A percentile compares a stretch with the other conserved stretches of the same genome.
These are phyloP conservation scores for Hypsopygia costalis DNA, from an alignment of 2,888 invertebrate genomes.

Conservation along the genomic window DNA sequence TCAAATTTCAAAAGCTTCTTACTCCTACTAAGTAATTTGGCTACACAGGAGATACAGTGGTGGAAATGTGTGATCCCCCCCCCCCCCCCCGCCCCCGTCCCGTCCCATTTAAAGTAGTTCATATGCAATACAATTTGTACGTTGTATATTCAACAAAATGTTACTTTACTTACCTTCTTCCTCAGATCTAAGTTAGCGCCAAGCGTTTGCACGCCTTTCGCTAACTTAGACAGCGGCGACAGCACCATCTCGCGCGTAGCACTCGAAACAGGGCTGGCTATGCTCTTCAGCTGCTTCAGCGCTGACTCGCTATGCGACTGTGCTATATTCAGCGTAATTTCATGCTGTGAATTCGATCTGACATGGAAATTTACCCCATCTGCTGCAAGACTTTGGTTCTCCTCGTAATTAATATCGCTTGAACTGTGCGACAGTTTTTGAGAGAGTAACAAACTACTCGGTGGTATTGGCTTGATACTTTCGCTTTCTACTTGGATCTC, in stretches of 20 bases:
- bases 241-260: conserved; percentile 84
- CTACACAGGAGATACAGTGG: no score
- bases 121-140: no score
- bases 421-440: conserved; percentile 87
- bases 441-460: conserved; percentile 76
- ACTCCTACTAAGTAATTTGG: no score
- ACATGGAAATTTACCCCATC: conserved; percentile 45
- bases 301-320: conserved; percentile 91
- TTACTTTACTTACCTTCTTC: conserved; percentile 84
- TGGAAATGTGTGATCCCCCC: no score
- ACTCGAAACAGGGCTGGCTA: conserved; percentile 84
- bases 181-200: conserved; percentile 93
- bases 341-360: conserved; percentile 83
- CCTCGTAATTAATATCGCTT: conserved; percentile 80
- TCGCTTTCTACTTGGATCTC: conserved; percentile 80
- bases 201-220: conserved; percentile 91
- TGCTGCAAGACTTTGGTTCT: conserved; percentile 22
- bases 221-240: conserved; percentile 90
- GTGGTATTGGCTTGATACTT: conserved; percentile 64
- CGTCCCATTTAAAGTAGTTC: no score
- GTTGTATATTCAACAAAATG: no score
- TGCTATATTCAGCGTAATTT: conserved; percentile 85
- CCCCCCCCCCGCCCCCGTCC: no score
- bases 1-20: no score
- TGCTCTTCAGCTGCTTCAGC: conserved; percentile 83